Conservation (phyloP, 2,888 invertebrate genomes). For the Platycheirus rosarum region DNA sequence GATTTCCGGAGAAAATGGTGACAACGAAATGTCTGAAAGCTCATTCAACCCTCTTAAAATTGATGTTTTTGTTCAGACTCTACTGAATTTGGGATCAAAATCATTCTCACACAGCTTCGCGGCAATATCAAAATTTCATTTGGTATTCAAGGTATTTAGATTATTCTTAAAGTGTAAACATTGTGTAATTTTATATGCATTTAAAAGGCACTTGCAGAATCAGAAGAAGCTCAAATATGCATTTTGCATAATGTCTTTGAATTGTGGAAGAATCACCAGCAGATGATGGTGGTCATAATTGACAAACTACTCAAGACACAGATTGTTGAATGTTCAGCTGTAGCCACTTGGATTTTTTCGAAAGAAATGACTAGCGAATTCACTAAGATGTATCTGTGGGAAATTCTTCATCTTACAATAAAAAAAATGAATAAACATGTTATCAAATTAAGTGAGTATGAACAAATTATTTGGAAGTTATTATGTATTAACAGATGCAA, state of each 20-base stretch:
- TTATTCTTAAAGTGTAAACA: constrained; percentile 43
- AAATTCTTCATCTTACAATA: constrained; percentile 96
- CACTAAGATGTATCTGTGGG: constrained; percentile 97
- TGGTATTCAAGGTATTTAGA: constrained; percentile 92
- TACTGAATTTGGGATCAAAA: constrained; percentile 96
- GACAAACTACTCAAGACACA: constrained; percentile 99
- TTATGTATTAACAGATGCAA: not conserved
- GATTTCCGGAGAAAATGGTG: constrained; percentile 86
- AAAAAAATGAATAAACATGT: constrained; percentile 98
- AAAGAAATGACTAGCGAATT: constrained; percentile 96
- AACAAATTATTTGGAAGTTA: too few relatives aligned
- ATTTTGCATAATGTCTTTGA: constrained; percentile 96
- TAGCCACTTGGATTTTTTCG: constrained; percentile 99
- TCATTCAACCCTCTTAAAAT: constrained; percentile 96
- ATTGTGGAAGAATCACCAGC: constrained; percentile 97
- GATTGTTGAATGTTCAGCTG: constrained; percentile 97
- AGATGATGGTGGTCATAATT: constrained; percentile 97
- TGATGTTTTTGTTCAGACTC: constrained; percentile 97
- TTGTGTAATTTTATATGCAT: not conserved
- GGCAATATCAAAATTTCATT: constrained; percentile 98
- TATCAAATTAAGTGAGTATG: constrained; percentile 87
- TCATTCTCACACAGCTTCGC: constrained; percentile 99
- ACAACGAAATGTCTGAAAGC: constrained; percentile 86
- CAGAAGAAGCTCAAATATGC: constrained; percentile 97
- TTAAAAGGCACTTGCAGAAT: constrained; percentile 91